These are phyloP conservation scores for Drosophila vallismaia DNA, from an alignment of 2,888 invertebrate genomes.

Conservation along the genomic window DNA sequence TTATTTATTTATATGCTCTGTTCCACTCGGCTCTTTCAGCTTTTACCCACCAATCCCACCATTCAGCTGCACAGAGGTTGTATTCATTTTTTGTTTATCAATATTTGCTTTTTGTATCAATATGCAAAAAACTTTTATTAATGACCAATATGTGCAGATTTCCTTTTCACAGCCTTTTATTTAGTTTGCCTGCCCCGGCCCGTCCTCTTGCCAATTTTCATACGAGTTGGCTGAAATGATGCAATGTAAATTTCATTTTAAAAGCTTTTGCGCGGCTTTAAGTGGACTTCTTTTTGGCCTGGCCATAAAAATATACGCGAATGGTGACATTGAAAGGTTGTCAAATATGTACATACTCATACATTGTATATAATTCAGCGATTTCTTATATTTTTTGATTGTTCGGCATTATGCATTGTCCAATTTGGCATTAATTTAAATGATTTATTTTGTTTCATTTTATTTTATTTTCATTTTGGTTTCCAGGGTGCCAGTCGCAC, in stretches of 20 bases:
- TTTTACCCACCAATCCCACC: constrained; percentile 13
- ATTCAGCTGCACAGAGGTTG: constrained; percentile 34
- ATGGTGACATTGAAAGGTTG: constrained; percentile 43
- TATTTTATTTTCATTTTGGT: constrained; percentile 14
- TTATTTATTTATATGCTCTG: constrained; percentile 51
- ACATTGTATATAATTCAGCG: constrained; percentile 19
- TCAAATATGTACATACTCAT: constrained; percentile 29
- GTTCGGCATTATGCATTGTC: constrained; percentile 49
- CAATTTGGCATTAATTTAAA: constrained; percentile 57
- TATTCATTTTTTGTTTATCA: constrained; percentile 65
- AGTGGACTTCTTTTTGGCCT: constrained; percentile 26
- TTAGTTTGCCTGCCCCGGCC: constrained; percentile 25
- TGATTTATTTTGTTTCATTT: constrained; percentile 46
- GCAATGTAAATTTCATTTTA: constrained; percentile 57
- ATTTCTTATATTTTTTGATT: constrained; percentile 47
- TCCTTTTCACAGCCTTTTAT: constrained; percentile 63
- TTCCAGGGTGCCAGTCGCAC: constrained; percentile 17
- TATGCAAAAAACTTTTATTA: constrained; percentile 64
- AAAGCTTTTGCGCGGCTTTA: constrained; percentile 48
- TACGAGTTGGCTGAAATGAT: constrained; percentile 28
- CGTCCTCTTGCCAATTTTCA: constrained; percentile 5
- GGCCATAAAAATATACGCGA: constrained; percentile 33
- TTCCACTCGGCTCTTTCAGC: constrained; percentile 18
- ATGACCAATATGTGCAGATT: constrained; percentile 77
- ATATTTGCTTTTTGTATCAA: constrained; percentile 66